Conservation (phyloP, 2,888 invertebrate species). For the Eupithecia vulgata region DNA sequence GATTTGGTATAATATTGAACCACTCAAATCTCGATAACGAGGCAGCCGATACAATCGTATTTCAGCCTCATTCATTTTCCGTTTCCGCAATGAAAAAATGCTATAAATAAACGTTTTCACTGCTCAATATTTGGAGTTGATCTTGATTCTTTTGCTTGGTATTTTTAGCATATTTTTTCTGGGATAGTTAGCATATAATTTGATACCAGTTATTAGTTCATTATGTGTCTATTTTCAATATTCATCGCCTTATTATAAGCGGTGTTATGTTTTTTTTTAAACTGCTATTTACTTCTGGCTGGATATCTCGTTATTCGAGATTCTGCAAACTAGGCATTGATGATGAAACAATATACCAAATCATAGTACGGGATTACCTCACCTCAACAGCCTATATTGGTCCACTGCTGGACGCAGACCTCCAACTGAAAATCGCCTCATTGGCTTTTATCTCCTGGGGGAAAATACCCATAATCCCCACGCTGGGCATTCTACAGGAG, state of each 20-base stretch:
- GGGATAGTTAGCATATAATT: not conserved
- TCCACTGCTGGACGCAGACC: too few species aligned
- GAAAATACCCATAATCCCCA: too few species aligned
- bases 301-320: not conserved
- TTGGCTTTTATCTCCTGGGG: too few species aligned
- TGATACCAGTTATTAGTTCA: not conserved
- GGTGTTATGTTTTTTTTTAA: not conserved
- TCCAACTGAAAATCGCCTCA: too few species aligned
- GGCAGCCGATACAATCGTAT: slow-evolving; percentile 39
- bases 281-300: not conserved
- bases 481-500: too few species aligned
- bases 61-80: slow-evolving; percentile 8
- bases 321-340: not conserved
- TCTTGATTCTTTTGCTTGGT: not conserved
- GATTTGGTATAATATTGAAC: slow-evolving; percentile 45
- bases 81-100: slow-evolving; percentile 19
- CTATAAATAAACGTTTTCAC: slow-evolving; percentile 12
- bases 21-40: slow-evolving; percentile 49
- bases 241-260: not conserved
- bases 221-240: not conserved
- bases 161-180: not conserved
- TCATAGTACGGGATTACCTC: too few species aligned
- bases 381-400: too few species aligned
- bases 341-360: not conserved
- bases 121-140: slow-evolving; percentile 5